phyloP scores from a whole-genome alignment of 2,797 vertebrate species.

The Clarias pachynema region DNA sequence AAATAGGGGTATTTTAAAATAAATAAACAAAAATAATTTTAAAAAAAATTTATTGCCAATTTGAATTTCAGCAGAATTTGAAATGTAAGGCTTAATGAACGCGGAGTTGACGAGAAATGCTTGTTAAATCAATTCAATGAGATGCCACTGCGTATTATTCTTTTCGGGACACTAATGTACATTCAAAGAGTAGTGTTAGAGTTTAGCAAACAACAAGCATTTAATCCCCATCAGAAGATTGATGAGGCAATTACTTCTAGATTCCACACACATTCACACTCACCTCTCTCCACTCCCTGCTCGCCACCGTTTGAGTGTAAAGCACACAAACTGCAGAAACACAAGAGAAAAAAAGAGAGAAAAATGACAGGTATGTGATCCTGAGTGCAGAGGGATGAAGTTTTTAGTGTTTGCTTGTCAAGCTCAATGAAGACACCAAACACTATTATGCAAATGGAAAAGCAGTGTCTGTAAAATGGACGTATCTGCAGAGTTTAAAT shows the following conservation, averaged over 20 bases:
- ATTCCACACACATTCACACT: slow-evolving; percentile 59
- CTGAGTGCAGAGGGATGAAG: slow-evolving; percentile 3
- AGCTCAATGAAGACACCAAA: slow-evolving; percentile 29
- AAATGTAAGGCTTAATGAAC: background rate
- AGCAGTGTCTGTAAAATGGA: slow-evolving; percentile 25
- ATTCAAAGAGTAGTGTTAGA: slow-evolving; percentile 1
- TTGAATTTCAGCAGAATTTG: background rate
- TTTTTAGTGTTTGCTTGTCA: slow-evolving; percentile 32
- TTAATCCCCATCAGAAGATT: slow-evolving; percentile 20
- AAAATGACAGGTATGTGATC: background rate
- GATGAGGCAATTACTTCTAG: slow-evolving; percentile 18
- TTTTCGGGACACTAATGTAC: background rate
- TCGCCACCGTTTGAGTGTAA: slow-evolving; percentile 92
- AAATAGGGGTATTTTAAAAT: too few species aligned
- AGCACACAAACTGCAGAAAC: slow-evolving; percentile 91
- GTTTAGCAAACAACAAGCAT: slow-evolving; percentile 14
- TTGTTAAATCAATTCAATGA: background rate
- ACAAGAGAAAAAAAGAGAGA: slow-evolving; percentile 56
- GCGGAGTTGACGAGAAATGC: too few species aligned
- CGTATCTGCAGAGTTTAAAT: background rate
- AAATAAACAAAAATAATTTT: background rate
- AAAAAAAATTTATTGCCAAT: background rate
- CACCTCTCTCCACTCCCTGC: slow-evolving; percentile 98
- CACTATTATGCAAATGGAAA: slow-evolving; percentile 35
- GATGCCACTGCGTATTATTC: background rate